Evolutionary conservation across 2,888 invertebrate species (phyloP).

Genomic region (Nemurella pictetii): DNA sequence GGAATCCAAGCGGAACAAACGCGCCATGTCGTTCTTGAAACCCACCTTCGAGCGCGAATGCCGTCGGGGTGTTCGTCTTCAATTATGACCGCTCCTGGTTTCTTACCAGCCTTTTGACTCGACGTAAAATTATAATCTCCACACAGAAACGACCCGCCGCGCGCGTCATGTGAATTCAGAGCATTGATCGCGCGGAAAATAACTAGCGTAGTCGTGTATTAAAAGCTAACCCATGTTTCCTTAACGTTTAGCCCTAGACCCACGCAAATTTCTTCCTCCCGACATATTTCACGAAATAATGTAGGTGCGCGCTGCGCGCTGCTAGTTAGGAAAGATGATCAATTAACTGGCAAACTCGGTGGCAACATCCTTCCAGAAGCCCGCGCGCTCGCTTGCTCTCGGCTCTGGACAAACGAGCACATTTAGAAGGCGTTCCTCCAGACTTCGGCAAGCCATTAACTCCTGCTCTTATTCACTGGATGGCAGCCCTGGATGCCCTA

Average conservation of each 20-base stretch:
- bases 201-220: neutral
- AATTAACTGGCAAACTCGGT: neutral
- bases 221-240: neutral
- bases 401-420: neutral
- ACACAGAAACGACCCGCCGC: neutral
- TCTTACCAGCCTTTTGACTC: neutral
- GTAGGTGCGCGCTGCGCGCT: neutral
- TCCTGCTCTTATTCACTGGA: constrained; percentile 9
- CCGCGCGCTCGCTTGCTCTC: too few relatives aligned
- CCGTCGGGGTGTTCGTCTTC: neutral
- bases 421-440: neutral
- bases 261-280: neutral
- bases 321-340: neutral
- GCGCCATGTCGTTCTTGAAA: neutral
- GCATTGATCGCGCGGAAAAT: neutral
- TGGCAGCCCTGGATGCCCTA: neutral
- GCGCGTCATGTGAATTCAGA: neutral
- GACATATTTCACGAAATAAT: neutral
- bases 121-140: neutral
- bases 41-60: neutral
- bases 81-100: neutral
- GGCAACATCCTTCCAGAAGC: neutral
- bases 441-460: constrained; percentile 5
- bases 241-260: neutral
- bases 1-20: neutral